phyloP scores from a whole-genome alignment of 2,113 vertebrate genomes.

The Scartelaos histophorus region DNA sequence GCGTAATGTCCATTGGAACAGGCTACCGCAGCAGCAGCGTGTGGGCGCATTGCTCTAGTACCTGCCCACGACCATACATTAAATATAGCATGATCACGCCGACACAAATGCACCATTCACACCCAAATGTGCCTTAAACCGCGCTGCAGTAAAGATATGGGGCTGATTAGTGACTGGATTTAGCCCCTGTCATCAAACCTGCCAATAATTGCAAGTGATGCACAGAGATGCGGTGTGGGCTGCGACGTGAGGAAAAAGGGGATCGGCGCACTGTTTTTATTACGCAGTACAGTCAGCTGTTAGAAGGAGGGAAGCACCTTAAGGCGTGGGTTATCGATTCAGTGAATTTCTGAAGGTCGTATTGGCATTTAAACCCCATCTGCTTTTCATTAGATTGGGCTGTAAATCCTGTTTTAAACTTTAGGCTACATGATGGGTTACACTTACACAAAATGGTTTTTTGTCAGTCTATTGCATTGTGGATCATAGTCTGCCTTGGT shows the following conservation, averaged over 20 bases:
- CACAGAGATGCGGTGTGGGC: conserved; percentile 64
- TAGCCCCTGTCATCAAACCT: conserved; percentile 49
- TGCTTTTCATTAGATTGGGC: background rate
- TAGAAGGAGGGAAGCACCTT: conserved; percentile 58
- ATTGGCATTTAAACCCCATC: conserved; percentile 17
- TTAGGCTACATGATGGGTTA: background rate
- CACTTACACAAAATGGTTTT: background rate
- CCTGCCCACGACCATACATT: conserved; percentile 63
- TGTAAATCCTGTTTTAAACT: background rate
- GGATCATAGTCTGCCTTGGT: conserved; percentile 14
- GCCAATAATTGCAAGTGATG: conserved; percentile 56
- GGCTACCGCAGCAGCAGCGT: conserved; percentile 73
- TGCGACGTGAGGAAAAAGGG: conserved; percentile 61
- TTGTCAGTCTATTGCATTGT: background rate
- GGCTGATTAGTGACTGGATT: conserved; percentile 9
- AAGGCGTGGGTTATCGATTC: conserved; percentile 48
- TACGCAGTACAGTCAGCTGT: conserved; percentile 72
- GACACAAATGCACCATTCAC: conserved; percentile 1
- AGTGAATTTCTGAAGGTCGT: conserved; percentile 49
- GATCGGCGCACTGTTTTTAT: conserved; percentile 77
- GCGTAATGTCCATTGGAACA: conserved; percentile 59
- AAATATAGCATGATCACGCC: conserved; percentile 38
- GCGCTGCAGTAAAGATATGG: conserved; percentile 6
- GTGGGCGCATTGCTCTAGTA: conserved; percentile 69
- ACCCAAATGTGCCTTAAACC: background rate